Percentiles rank a stretch among this genome's conserved stretches.
These are phyloP conservation scores for Colius striatus DNA, from an alignment of 2,113 vertebrate species.

Conservation along the genomic window DNA sequence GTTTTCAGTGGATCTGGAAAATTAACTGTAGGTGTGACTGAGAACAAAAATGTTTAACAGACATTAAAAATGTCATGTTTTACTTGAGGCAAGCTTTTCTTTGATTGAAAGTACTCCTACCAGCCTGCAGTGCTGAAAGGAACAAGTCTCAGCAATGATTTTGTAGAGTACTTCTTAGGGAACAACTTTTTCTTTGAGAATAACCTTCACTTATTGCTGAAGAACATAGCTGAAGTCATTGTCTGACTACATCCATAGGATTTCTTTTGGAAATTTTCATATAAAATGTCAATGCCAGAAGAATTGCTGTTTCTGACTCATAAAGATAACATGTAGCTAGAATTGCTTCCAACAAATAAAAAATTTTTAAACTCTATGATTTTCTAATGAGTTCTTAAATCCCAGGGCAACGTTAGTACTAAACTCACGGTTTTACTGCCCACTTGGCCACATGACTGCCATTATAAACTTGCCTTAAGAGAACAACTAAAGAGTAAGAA, in stretches of 20 bases:
- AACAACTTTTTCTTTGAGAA: neutral
- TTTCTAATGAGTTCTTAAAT: neutral
- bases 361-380: neutral
- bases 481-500: neutral
- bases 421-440: neutral
- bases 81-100: neutral
- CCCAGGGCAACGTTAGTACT: neutral
- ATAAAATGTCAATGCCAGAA: neutral
- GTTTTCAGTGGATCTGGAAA: neutral
- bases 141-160: neutral
- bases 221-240: neutral
- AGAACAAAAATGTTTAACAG: neutral
- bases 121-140: neutral
- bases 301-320: slow-evolving; percentile 12
- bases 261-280: neutral
- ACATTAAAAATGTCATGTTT: neutral
- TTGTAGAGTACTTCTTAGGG: neutral
- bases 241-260: neutral
- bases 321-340: neutral
- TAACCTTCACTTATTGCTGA: neutral
- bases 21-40: neutral
- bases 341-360: slow-evolving; percentile 17
- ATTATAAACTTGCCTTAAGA: slow-evolving; percentile 16
- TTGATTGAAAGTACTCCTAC: neutral
- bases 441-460: neutral